Evolutionary conservation across 2,888 invertebrate species (phyloP).

Genomic region (Meliscaeva auricollis): DNA sequence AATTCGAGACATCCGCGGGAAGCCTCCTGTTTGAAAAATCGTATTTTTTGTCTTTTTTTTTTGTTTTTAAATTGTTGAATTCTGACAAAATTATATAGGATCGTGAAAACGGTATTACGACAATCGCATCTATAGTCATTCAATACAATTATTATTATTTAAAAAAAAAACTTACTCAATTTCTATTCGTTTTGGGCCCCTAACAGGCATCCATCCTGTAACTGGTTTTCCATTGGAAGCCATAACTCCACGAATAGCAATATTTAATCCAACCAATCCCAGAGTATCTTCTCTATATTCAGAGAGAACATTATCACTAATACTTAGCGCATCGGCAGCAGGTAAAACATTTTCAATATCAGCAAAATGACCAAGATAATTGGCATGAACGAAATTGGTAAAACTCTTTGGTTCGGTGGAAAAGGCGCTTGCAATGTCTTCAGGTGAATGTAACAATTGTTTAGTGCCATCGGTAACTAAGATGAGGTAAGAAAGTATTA

Average conservation of each 20-base stretch:
- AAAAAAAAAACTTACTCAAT: conserved; percentile 52
- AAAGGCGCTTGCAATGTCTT: conserved; percentile 88
- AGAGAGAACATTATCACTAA: conserved; percentile 88
- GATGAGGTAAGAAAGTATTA: background rate
- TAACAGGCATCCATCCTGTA: conserved; percentile 90
- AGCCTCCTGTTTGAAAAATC: no score
- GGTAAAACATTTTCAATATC: conserved; percentile 87
- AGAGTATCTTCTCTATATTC: conserved; percentile 86
- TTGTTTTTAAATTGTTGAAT: no score
- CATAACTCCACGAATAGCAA: conserved; percentile 89
- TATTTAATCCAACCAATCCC: conserved; percentile 86
- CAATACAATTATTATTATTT: no score
- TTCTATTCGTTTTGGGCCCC: conserved; percentile 83
- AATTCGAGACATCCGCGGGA: no score
- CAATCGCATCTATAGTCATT: no score
- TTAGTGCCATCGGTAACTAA: conserved; percentile 81
- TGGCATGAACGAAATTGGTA: conserved; percentile 89
- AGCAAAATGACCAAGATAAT: conserved; percentile 90
- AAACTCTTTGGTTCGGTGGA: conserved; percentile 88
- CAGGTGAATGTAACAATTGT: conserved; percentile 87
- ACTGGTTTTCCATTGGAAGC: conserved; percentile 88
- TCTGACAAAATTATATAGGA: no score
- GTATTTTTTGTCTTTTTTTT: no score
- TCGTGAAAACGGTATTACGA: no score
- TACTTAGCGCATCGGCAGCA: conserved; percentile 89